These are phyloP conservation scores for Ochropleura plecta DNA, from an alignment of 2,888 invertebrate genomes.

Conservation along the genomic window DNA sequence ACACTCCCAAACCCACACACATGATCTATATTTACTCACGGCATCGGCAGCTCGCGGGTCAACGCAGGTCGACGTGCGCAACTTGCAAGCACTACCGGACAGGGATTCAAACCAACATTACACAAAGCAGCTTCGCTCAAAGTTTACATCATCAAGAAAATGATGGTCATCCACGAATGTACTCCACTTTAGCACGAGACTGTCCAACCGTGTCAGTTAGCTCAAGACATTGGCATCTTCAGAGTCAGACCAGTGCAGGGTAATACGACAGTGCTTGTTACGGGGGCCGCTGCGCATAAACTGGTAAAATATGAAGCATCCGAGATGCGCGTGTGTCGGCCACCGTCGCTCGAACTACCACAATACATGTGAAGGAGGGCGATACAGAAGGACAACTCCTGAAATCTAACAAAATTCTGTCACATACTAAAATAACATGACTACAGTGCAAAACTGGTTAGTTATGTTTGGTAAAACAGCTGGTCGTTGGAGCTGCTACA, in stretches of 20 bases:
- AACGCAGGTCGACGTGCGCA: background rate
- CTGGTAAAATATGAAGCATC: slow-evolving; percentile 57
- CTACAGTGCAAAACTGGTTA: background rate
- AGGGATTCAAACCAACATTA: background rate
- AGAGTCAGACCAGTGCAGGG: slow-evolving; percentile 10
- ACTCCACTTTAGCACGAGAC: background rate
- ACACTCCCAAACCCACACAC: background rate
- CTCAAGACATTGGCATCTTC: background rate
- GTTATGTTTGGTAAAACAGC: background rate
- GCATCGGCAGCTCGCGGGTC: slow-evolving; percentile 16
- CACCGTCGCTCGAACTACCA: background rate
- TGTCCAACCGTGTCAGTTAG: background rate
- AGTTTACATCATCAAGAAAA: background rate
- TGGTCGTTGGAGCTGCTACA: background rate
- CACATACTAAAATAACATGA: background rate
- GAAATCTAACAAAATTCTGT: background rate
- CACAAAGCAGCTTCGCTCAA: background rate
- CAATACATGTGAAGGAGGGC: background rate
- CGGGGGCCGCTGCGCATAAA: slow-evolving; percentile 51
- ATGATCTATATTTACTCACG: slow-evolving; percentile 2
- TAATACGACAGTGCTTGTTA: slow-evolving; percentile 53
- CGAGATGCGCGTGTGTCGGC: slow-evolving; percentile 23
- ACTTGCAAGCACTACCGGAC: background rate
- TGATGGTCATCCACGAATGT: background rate
- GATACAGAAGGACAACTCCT: slow-evolving; percentile 12